Evolutionary conservation across 2,797 vertebrate genomes (phyloP).

Genomic region (Mus caroli): DNA sequence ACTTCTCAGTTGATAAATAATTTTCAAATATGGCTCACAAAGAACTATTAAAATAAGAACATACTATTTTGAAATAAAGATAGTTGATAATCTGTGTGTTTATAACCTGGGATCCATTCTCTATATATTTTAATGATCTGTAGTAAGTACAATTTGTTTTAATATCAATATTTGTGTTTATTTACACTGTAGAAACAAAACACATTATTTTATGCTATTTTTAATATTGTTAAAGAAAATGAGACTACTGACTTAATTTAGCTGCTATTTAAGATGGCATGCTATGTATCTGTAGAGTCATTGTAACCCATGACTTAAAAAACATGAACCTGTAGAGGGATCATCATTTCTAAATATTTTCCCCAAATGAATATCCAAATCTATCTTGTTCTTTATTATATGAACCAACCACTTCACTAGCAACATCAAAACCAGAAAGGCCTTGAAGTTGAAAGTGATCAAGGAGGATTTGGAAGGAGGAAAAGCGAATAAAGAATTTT

Average conservation of each 20-base stretch:
- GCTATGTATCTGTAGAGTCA: neutral
- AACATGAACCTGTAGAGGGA: neutral
- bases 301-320: neutral
- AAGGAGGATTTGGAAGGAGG: neutral
- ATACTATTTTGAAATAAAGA: neutral
- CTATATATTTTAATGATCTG: neutral
- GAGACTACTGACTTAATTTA: neutral
- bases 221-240: neutral
- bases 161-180: neutral
- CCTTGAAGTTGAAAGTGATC: neutral
- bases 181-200: neutral
- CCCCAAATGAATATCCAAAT: neutral
- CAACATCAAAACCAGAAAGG: neutral
- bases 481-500: neutral
- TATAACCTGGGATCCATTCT: neutral
- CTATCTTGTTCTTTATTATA: neutral
- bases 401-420: neutral
- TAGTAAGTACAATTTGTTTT: neutral
- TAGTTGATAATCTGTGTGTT: neutral
- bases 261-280: neutral
- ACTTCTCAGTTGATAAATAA: neutral
- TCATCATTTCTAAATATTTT: neutral
- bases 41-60: neutral
- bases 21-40: neutral
- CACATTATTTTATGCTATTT: neutral